Conservation (phyloP, 2,888 invertebrate genomes). For the Rhagophthalmus giganteus region DNA sequence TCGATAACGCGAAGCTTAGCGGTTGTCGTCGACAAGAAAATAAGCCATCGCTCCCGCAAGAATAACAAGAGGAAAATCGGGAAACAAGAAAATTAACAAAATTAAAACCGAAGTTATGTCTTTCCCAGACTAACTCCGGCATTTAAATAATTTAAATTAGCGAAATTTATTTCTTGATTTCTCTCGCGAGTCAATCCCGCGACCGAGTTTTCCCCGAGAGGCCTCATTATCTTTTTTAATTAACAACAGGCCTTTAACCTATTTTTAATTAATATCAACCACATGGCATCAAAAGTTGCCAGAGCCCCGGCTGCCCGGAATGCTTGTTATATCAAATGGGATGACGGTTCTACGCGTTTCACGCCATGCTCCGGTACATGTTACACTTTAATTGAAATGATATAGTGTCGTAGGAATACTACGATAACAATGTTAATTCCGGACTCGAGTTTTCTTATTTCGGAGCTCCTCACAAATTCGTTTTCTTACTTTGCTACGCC, state of each 20-base stretch:
- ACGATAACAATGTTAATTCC: conserved; percentile 26
- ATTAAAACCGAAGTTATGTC: conserved; percentile 24
- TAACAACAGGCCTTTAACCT: conserved; percentile 40
- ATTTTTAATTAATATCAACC: conserved; percentile 43
- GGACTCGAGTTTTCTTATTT: conserved; percentile 1
- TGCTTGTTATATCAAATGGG: conserved; percentile 22
- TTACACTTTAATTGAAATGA: conserved; percentile 42
- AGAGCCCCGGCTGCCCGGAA: conserved; percentile 16
- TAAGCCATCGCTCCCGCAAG: conserved; percentile 12
- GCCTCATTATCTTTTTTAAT: conserved; percentile 42
- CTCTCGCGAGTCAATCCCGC: conserved; percentile 29
- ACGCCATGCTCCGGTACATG: conserved; percentile 39
- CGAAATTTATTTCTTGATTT: conserved; percentile 32
- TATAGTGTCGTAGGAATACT: conserved; percentile 37
- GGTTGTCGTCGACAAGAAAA: conserved; percentile 15
- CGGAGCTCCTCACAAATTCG: neutral
- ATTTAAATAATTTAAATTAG: conserved; percentile 35
- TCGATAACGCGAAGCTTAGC: conserved; percentile 28
- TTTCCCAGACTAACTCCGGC: conserved; percentile 12
- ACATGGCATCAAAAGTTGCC: conserved; percentile 36
- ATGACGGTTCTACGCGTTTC: conserved; percentile 28
- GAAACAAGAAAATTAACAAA: conserved; percentile 33
- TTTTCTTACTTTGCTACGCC: too few species aligned
- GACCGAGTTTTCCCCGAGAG: conserved; percentile 32
- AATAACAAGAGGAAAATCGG: conserved; percentile 24